Conservation (phyloP, 2,797 vertebrate species). For the Pteropus rufus region DNA sequence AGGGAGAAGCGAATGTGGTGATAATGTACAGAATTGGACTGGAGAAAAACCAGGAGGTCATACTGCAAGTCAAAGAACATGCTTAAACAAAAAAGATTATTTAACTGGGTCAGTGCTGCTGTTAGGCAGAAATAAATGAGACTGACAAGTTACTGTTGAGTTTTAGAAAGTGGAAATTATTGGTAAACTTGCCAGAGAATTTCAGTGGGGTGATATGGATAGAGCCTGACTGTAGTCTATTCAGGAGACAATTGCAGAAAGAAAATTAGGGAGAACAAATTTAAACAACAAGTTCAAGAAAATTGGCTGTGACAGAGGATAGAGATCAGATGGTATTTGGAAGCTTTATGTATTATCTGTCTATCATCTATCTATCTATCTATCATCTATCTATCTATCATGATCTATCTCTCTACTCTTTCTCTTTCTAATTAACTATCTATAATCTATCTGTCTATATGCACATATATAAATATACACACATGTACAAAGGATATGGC, state of each 20-base stretch:
- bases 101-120: not conserved
- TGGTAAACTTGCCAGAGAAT: not conserved
- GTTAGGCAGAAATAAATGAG: not conserved
- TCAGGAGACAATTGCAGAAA: not conserved
- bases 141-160: not conserved
- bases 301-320: not conserved
- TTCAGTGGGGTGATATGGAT: not conserved
- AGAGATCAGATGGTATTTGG: not conserved
- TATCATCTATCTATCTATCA: not conserved
- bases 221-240: not conserved
- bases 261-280: not conserved
- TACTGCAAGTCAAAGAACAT: not conserved
- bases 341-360: not conserved
- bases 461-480: not conserved
- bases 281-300: not conserved
- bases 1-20: not conserved
- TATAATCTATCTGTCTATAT: not conserved
- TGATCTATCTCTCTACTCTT: not conserved
- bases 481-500: not conserved
- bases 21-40: not conserved
- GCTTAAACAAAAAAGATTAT: not conserved
- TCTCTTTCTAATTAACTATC: too few species aligned
- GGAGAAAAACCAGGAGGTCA: not conserved
- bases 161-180: not conserved
- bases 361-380: not conserved